Conservation (phyloP, 1,140 invertebrate genomes). For the Papilio xuthus region DNA sequence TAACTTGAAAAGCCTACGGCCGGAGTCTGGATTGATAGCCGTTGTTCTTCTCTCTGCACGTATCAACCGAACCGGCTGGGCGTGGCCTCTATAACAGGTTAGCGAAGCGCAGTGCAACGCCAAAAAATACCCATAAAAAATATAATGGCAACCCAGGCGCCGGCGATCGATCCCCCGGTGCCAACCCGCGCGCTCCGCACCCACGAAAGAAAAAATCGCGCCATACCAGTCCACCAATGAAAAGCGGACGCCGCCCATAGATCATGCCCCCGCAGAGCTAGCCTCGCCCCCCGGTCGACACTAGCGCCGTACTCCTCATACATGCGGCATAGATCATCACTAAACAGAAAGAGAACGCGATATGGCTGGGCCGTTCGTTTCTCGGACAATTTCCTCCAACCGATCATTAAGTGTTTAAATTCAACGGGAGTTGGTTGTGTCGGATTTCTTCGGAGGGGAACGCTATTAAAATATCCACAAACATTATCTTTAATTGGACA, state of each 20-base stretch:
- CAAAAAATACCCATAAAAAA: constrained; percentile 81
- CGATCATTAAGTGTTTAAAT: constrained; percentile 82
- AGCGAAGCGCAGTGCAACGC: constrained; percentile 69
- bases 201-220: constrained; percentile 73
- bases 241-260: constrained; percentile 47
- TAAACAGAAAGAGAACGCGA: constrained; percentile 70
- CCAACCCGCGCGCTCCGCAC: constrained; percentile 68
- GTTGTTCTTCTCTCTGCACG: constrained; percentile 59
- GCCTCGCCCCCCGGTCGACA: constrained; percentile 52
- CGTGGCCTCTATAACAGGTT: constrained; percentile 76
- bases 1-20: constrained; percentile 67
- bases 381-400: constrained; percentile 80
- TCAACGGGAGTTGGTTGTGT: constrained; percentile 80
- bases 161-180: constrained; percentile 68
- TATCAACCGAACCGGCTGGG: constrained; percentile 62
- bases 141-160: constrained; percentile 74
- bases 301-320: constrained; percentile 69
- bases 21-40: constrained; percentile 71
- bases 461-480: constrained; percentile 81
- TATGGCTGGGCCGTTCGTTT: constrained; percentile 73
- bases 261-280: constrained; percentile 53
- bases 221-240: constrained; percentile 60
- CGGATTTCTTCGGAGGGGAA: constrained; percentile 78
- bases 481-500: constrained; percentile 81
- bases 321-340: constrained; percentile 65